A percentile compares a stretch with the other conserved stretches of the same genome.
These are phyloP conservation scores for Drusus annulatus DNA, from an alignment of 1,140 invertebrate genomes.

Conservation along the genomic window DNA sequence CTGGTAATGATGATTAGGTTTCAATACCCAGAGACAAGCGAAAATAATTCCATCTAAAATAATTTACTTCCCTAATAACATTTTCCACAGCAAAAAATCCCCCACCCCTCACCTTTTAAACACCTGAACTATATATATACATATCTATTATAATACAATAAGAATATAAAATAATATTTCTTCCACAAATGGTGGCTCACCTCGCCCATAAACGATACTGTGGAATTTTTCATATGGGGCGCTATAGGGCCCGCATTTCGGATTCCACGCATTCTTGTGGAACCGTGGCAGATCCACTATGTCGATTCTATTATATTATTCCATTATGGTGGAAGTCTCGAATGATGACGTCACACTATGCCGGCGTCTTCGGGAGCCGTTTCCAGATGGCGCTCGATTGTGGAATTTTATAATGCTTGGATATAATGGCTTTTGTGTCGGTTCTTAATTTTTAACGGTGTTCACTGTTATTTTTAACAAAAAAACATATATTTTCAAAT, in stretches of 20 bases:
- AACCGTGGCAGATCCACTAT: slow-evolving; percentile 21
- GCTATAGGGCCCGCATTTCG: slow-evolving; percentile 45
- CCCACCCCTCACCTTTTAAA: neutral
- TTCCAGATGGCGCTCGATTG: neutral
- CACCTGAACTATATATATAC: neutral
- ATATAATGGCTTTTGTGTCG: no score
- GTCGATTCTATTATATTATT: neutral
- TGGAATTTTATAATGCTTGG: neutral
- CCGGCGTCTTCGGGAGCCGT: neutral
- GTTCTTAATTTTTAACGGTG: no score
- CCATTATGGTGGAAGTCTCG: slow-evolving; percentile 11
- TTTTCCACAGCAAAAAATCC: no score
- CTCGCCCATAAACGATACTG: slow-evolving; percentile 50
- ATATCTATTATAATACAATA: neutral
- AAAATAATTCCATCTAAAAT: no score
- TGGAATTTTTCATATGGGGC: slow-evolving; percentile 60
- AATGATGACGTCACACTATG: slow-evolving; percentile 37
- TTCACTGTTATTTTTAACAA: no score
- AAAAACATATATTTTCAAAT: no score
- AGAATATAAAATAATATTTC: slow-evolving; percentile 20
- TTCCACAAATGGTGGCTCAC: slow-evolving; percentile 16
- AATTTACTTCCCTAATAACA: no score
- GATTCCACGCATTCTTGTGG: slow-evolving; percentile 56
- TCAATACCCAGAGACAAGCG: no score
- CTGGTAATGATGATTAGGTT: no score